A percentile compares a stretch with the other conserved stretches of the same genome.
Evolutionary conservation across 2,888 invertebrate genomes (phyloP).

Genomic region (Tuta absoluta): DNA sequence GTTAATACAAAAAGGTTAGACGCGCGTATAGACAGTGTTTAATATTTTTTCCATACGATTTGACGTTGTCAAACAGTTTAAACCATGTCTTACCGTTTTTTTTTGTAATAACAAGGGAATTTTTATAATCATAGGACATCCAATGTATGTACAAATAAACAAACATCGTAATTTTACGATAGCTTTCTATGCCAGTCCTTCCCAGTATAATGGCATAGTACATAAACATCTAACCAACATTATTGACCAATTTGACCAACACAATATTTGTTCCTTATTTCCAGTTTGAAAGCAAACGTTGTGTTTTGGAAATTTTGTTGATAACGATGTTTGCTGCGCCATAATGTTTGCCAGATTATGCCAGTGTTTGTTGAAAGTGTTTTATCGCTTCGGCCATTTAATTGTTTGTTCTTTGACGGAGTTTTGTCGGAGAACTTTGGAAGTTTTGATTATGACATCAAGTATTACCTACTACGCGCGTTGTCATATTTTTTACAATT

Average conservation of each 20-base stretch:
- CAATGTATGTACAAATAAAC: background rate
- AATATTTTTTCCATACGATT: too few relatives aligned
- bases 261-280: background rate
- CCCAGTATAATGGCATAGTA: background rate
- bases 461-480: too few relatives aligned
- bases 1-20: too few relatives aligned
- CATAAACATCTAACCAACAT: background rate
- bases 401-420: too few relatives aligned
- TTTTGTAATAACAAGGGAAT: too few relatives aligned
- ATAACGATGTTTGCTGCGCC: background rate
- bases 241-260: slow-evolving; percentile 2
- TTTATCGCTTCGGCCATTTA: background rate
- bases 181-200: background rate
- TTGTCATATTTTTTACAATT: too few relatives aligned
- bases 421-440: too few relatives aligned
- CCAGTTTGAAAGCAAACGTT: background rate
- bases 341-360: slow-evolving; percentile 1
- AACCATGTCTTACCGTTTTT: too few relatives aligned
- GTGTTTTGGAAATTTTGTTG: slow-evolving; percentile 7
- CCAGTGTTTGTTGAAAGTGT: background rate
- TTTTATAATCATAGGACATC: background rate
- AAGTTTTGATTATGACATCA: too few relatives aligned
- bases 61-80: too few relatives aligned
- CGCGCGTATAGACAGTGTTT: too few relatives aligned
- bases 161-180: background rate